Evolutionary conservation across 2,888 invertebrate genomes (phyloP).

Genomic region (Clepsis dumicolana): DNA sequence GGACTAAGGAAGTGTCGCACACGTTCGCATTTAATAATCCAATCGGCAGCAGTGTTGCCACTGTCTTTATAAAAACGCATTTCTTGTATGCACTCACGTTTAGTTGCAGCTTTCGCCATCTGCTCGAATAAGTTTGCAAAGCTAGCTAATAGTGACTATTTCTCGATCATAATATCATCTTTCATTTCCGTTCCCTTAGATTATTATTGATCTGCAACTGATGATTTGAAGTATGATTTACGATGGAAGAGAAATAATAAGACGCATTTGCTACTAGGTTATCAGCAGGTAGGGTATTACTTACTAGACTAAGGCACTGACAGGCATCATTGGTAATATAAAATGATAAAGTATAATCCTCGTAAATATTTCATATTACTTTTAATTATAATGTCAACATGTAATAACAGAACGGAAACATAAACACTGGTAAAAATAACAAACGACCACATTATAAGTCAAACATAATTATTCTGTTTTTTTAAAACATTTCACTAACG

Average conservation of each 20-base stretch:
- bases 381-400: background rate
- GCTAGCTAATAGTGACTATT: background rate
- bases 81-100: background rate
- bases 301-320: background rate
- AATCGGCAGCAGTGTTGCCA: too few species aligned
- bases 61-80: too few species aligned
- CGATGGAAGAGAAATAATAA: background rate
- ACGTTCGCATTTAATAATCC: too few species aligned
- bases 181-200: background rate
- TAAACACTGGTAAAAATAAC: background rate
- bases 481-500: background rate
- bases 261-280: background rate
- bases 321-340: background rate
- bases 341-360: background rate
- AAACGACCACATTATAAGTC: background rate
- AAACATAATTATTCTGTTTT: background rate
- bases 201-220: conserved; percentile 9
- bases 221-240: background rate
- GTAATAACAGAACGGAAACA: background rate
- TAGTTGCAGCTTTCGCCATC: background rate
- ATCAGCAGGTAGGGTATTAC: background rate
- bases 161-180: background rate
- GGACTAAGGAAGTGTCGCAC: too few species aligned
- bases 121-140: background rate
- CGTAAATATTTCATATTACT: too few species aligned